A percentile compares a stretch with the other conserved stretches of the same genome.
These are phyloP conservation scores for Tringa solitaria DNA, from an alignment of 2,113 vertebrate species.

Conservation along the genomic window DNA sequence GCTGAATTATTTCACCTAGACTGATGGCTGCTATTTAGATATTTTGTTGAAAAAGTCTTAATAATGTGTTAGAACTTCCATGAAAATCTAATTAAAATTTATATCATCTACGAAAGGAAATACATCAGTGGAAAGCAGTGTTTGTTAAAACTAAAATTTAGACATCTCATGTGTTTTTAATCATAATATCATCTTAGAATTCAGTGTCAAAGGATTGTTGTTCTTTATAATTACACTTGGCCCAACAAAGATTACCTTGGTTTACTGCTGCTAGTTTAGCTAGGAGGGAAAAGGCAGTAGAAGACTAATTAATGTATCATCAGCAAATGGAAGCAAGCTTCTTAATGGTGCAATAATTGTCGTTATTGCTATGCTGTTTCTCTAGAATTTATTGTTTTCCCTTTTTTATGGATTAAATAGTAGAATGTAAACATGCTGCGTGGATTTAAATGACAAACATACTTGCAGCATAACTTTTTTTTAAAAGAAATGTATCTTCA, in stretches of 20 bases:
- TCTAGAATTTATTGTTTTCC: neutral
- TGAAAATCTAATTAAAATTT: conserved; percentile 1
- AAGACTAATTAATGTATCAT: neutral
- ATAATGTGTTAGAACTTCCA: neutral
- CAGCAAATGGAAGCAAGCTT: neutral
- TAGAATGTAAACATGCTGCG: neutral
- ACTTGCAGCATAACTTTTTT: neutral
- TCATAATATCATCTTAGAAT: neutral
- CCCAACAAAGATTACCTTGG: neutral
- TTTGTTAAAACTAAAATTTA: neutral
- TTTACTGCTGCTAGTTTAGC: neutral
- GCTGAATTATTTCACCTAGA: conserved; percentile 17
- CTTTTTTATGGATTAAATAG: neutral
- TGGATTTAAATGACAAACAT: neutral
- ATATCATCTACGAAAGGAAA: neutral
- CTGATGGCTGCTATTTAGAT: neutral
- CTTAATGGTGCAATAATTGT: neutral
- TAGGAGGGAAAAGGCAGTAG: neutral
- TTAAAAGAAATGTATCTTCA: neutral
- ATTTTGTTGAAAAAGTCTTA: neutral
- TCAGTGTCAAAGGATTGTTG: neutral
- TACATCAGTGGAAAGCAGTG: neutral
- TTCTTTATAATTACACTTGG: neutral
- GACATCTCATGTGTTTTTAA: neutral
- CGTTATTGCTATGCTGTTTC: neutral